These are phyloP conservation scores for Pterocles gutturalis DNA, from an alignment of 2,113 vertebrate species.

Conservation along the genomic window DNA sequence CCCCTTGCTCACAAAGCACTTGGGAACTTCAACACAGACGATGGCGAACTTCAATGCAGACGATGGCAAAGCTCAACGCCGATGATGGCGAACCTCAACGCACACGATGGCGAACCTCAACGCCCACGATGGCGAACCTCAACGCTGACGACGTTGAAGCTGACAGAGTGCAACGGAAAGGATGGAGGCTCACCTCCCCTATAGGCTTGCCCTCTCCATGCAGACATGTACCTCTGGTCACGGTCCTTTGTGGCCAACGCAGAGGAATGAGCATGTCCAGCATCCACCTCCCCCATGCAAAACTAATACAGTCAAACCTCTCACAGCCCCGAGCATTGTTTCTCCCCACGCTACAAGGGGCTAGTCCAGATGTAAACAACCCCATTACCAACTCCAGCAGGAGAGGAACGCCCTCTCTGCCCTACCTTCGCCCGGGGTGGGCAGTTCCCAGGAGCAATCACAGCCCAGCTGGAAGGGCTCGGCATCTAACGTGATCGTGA, in stretches of 20 bases:
- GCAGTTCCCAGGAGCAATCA: not conserved
- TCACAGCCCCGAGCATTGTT: accelerated
- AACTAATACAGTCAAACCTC: accelerated
- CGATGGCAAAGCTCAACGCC: too few species aligned
- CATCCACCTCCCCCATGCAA: not conserved
- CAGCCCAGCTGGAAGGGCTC: not conserved
- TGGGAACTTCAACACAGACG: not conserved
- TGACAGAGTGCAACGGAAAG: not conserved
- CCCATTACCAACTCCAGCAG: accelerated
- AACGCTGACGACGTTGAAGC: accelerated
- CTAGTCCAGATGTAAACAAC: not conserved
- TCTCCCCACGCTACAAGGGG: accelerated
- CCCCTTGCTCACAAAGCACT: not conserved
- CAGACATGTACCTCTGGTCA: accelerated
- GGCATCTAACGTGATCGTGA: accelerated
- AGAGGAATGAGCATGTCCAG: accelerated
- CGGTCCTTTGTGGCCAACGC: accelerated
- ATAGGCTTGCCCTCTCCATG: accelerated
- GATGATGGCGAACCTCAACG: too few species aligned
- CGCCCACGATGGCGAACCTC: too few species aligned
- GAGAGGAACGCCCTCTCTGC: not conserved
- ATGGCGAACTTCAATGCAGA: too few species aligned
- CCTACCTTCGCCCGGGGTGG: not conserved
- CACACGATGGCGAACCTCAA: too few species aligned
- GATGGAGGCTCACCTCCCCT: not conserved